phyloP scores from a whole-genome alignment of 2,797 vertebrate genomes.

The Pseudocheirus occidentalis region DNA sequence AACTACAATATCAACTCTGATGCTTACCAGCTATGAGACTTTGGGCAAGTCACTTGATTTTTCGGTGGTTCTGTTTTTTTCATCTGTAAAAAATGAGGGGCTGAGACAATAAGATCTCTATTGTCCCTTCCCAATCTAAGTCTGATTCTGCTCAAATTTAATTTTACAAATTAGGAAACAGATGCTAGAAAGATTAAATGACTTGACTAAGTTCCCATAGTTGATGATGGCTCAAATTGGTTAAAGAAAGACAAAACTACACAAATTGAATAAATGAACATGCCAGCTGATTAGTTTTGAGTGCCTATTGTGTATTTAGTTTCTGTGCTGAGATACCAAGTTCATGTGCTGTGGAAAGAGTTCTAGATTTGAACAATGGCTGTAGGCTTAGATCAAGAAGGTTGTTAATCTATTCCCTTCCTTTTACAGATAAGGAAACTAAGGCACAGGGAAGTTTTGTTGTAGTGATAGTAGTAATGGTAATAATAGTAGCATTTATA shows the following conservation, averaged over 20 bases:
- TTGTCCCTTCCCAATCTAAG: background rate
- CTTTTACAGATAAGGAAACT: background rate
- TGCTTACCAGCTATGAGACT: background rate
- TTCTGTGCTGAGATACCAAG: background rate
- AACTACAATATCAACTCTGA: background rate
- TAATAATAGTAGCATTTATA: background rate
- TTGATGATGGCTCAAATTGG: background rate
- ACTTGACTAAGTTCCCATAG: background rate
- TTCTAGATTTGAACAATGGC: background rate
- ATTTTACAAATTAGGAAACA: background rate
- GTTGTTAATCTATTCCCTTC: background rate
- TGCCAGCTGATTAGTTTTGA: background rate
- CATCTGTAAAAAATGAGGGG: background rate
- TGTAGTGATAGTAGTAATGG: background rate
- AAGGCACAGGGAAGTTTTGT: background rate
- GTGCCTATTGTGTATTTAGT: background rate
- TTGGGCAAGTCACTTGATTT: background rate
- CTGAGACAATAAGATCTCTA: background rate
- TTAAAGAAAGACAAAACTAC: conserved; percentile 40
- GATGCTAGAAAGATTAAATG: background rate
- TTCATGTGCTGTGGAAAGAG: background rate
- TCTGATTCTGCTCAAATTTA: background rate
- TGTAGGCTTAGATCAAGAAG: background rate
- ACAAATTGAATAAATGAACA: conserved; percentile 1
- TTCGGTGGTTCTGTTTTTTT: background rate